These are phyloP conservation scores for Xanthia togata DNA, from an alignment of 2,888 invertebrate genomes.

Conservation along the genomic window DNA sequence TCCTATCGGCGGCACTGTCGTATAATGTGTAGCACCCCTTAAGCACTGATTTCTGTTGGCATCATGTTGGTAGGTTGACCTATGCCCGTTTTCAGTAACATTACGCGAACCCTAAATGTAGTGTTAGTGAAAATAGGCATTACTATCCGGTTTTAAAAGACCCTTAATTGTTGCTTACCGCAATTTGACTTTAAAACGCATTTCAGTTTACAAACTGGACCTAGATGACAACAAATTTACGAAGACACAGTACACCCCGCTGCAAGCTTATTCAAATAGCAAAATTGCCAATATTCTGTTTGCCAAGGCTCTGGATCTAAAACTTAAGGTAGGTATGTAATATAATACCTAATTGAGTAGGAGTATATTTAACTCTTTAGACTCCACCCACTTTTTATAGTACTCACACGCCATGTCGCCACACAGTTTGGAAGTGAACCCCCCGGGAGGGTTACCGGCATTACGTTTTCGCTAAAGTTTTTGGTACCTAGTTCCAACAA, in stretches of 20 bases:
- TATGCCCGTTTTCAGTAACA: neutral
- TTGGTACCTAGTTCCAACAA: too few relatives aligned
- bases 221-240: constrained; percentile 93
- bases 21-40: neutral
- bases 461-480: too few relatives aligned
- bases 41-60: neutral
- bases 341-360: neutral
- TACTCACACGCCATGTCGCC: too few relatives aligned
- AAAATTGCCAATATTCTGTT: constrained; percentile 95
- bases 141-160: neutral
- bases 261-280: constrained; percentile 93
- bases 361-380: neutral
- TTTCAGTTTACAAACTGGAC: constrained; percentile 88
- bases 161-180: neutral
- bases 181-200: neutral
- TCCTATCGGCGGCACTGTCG: neutral
- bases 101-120: neutral
- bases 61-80: neutral
- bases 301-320: constrained; percentile 91
- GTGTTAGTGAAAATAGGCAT: neutral
- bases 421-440: too few relatives aligned
- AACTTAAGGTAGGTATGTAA: constrained; percentile 91
- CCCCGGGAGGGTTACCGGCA: too few relatives aligned
- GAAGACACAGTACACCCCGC: constrained; percentile 90
- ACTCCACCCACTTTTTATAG: too few relatives aligned